These are phyloP conservation scores for Muscidifurax raptorellus DNA, from an alignment of 1,140 invertebrate species.

Conservation along the genomic window DNA sequence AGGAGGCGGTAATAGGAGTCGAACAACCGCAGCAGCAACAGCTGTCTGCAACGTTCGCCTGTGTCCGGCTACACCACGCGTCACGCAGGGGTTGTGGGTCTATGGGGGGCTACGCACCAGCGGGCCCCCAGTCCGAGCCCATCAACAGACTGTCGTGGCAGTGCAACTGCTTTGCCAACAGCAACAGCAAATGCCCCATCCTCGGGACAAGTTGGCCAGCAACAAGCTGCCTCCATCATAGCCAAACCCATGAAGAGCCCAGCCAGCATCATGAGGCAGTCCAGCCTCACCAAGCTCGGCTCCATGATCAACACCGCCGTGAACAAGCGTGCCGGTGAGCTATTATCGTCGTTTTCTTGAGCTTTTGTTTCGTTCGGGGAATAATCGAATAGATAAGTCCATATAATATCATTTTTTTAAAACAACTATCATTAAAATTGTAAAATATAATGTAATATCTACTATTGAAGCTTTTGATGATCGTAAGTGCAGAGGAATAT, in stretches of 20 bases:
- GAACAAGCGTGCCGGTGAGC: slow-evolving; percentile 74
- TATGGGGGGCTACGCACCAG: slow-evolving; percentile 74
- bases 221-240: slow-evolving; percentile 51
- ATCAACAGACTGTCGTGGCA: slow-evolving; percentile 7
- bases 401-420: no score
- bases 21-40: background rate
- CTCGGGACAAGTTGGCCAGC: slow-evolving; percentile 47
- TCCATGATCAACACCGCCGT: slow-evolving; percentile 81
- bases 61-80: slow-evolving; percentile 65
- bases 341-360: slow-evolving; percentile 51
- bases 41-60: background rate
- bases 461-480: no score
- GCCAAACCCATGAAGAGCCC: slow-evolving; percentile 74
- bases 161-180: slow-evolving; percentile 49
- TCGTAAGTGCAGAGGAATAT: no score
- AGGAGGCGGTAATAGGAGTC: slow-evolving; percentile 31
- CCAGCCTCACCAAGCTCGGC: slow-evolving; percentile 81
- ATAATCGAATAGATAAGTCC: no score
- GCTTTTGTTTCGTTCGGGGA: background rate
- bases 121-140: slow-evolving; percentile 68
- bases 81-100: slow-evolving; percentile 74
- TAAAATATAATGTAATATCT: no score
- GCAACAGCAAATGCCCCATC: background rate
- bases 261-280: slow-evolving; percentile 79
- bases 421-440: no score